Percentiles rank a stretch among this genome's conserved stretches.
phyloP scores from a whole-genome alignment of 2,888 invertebrate species.

The Platerodrilus igneus region DNA sequence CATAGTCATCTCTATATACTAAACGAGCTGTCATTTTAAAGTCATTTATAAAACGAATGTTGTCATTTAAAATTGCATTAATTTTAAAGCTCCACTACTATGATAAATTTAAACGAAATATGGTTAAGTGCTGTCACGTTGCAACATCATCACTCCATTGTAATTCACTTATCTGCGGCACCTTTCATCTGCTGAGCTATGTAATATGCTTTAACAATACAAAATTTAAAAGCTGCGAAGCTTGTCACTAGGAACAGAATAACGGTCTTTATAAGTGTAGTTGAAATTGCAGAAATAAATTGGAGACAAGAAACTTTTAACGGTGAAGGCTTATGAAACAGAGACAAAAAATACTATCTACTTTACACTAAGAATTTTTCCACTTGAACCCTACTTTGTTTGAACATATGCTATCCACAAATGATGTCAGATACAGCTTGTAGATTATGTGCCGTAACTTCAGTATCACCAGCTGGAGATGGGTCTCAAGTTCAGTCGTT shows the following conservation, averaged over 20 bases:
- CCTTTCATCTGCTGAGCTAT: conserved; percentile 35
- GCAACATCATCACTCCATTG: conserved; percentile 37
- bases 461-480: conserved; percentile 9
- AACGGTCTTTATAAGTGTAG: too few relatives aligned
- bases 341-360: too few relatives aligned
- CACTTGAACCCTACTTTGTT: too few relatives aligned
- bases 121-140: conserved; percentile 35
- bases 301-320: too few relatives aligned
- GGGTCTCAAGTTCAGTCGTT: conserved; percentile 7
- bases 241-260: conserved; percentile 13
- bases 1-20: too few relatives aligned
- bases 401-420: too few relatives aligned
- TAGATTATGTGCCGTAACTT: conserved; percentile 1
- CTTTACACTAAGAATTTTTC: too few relatives aligned
- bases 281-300: too few relatives aligned
- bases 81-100: conserved; percentile 15
- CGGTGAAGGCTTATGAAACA: too few relatives aligned
- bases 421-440: conserved; percentile 2
- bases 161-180: conserved; percentile 37
- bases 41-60: too few relatives aligned
- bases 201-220: conserved; percentile 27
- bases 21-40: too few relatives aligned
- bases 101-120: conserved; percentile 27
- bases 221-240: conserved; percentile 20
- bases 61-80: too few relatives aligned